Evolutionary conservation across 1,140 invertebrate species (phyloP).

Genomic region (Idris sp.): DNA sequence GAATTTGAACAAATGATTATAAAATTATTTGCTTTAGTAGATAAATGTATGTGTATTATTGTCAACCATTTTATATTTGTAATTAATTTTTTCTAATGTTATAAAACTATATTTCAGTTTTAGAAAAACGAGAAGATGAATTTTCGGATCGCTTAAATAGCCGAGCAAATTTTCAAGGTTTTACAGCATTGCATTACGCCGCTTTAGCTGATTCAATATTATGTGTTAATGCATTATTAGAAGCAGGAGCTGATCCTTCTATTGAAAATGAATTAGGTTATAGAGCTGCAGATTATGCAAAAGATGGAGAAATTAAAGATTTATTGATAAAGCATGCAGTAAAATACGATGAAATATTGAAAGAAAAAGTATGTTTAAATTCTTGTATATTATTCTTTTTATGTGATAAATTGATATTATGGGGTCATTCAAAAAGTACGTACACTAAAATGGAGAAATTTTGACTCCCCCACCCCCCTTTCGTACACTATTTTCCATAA

Average conservation of each 20-base stretch:
- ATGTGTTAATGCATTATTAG: constrained; percentile 81
- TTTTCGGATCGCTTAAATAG: constrained; percentile 87
- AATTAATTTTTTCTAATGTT: too few species aligned
- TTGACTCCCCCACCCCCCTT: too few species aligned
- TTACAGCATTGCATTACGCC: constrained; percentile 94
- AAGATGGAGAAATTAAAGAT: constrained; percentile 80
- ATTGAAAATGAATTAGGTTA: constrained; percentile 88
- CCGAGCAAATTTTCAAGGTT: constrained; percentile 88
- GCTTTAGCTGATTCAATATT: constrained; percentile 85
- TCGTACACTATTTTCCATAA: too few species aligned
- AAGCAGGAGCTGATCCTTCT: constrained; percentile 84
- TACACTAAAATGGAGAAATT: too few species aligned
- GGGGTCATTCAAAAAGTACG: too few species aligned
- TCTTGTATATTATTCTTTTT: too few species aligned
- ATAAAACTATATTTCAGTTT: too few species aligned
- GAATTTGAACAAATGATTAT: too few species aligned
- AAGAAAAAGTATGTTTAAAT: constrained; percentile 68
- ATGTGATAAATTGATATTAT: too few species aligned
- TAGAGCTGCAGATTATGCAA: constrained; percentile 87
- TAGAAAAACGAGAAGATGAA: constrained; percentile 88
- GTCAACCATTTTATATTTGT: too few species aligned
- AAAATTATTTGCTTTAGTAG: too few species aligned
- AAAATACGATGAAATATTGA: constrained; percentile 71
- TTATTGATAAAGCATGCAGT: constrained; percentile 72
- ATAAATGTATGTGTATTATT: too few species aligned